Evolutionary conservation across 53 echinoderm and acorn worm genomes (phyloP).

Genomic region (Zoroaster sp.): DNA sequence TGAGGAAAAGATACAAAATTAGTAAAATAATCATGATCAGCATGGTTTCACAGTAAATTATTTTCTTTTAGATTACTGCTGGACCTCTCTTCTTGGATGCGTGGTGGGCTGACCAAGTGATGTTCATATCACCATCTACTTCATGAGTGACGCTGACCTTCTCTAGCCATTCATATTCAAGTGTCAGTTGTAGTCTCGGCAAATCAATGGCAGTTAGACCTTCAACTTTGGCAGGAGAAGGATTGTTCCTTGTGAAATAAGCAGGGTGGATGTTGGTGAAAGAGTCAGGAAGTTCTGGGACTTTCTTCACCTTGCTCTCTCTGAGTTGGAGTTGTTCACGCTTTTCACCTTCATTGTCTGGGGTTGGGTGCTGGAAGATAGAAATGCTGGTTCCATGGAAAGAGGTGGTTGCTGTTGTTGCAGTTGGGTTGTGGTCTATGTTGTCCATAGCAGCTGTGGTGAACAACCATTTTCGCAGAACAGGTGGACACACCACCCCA

Average conservation of each 20-base stretch:
- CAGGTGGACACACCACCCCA: constrained; percentile 45
- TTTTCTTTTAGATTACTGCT: too few species aligned
- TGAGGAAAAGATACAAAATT: too few species aligned
- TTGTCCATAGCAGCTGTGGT: constrained; percentile 11
- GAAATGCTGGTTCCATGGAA: constrained; percentile 20
- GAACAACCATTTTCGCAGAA: constrained; percentile 6
- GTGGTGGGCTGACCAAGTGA: constrained; percentile 48
- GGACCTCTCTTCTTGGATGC: not conserved
- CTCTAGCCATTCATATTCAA: not conserved
- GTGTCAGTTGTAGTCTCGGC: not conserved
- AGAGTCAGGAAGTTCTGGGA: constrained; percentile 12
- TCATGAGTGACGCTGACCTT: not conserved
- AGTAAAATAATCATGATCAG: too few species aligned
- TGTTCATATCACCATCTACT: not conserved
- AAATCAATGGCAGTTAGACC: not conserved
- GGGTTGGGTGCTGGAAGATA: constrained; percentile 3
- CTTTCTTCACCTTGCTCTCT: not conserved
- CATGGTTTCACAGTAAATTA: too few species aligned
- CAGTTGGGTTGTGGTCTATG: constrained; percentile 32
- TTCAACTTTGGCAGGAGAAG: not conserved
- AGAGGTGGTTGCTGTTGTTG: not conserved
- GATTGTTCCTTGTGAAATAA: not conserved
- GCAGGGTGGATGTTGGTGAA: constrained; percentile 17
- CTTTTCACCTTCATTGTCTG: not conserved
- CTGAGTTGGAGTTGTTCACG: not conserved